Base-by-base conservation (phyloP, 2,888 invertebrate genomes). In the Bombylius major region DNA sequence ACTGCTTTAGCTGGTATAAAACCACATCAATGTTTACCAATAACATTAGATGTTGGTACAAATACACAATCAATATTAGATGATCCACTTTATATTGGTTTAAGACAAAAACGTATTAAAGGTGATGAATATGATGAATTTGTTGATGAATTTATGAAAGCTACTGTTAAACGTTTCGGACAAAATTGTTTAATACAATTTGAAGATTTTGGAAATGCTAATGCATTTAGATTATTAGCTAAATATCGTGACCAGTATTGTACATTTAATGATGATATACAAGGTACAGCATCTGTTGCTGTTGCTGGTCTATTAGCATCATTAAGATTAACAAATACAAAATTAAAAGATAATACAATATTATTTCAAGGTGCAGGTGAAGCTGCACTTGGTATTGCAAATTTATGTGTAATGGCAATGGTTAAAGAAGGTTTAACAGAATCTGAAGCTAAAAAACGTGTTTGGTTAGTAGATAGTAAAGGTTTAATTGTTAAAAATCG, bases 191-290 rank as follows among this genome's bases (percentile, higher is more conserved):
- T 93, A 58, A 89, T 93, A 51, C 89, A 86, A 78, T 99, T 98
- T 76, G 99, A 99, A 78, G 99, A 99, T 78, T 99, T 99, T 73
- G 99, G 87, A 54, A 99, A 99, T 70, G 82, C 87, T 11, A 99
- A 99, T 76, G 99, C 99, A 7, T 99, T 98, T 79, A 79, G 90
- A 44, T 78, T 99, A 55, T 78, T 99, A 61, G 87, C 84, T 66
- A 93, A 90, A 71, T 99, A 98, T 76, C 82, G 93, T 47, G 78
- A 89, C 65, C 71, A 82, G 67, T 87, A 89, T 75, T 98, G 97
- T 75, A 95, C 94, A 13, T 99, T 99, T 76, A 99, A 99, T 77
- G 99, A 99, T 72, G 99, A 99, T 72, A 99, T 99, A 70, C 97
- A 99, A 56, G 96, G 96, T 68, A 95, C 97, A 5, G 98, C 99